These are phyloP conservation scores for Carposina sasakii DNA, from an alignment of 1,140 invertebrate genomes.

Conservation along the genomic window DNA sequence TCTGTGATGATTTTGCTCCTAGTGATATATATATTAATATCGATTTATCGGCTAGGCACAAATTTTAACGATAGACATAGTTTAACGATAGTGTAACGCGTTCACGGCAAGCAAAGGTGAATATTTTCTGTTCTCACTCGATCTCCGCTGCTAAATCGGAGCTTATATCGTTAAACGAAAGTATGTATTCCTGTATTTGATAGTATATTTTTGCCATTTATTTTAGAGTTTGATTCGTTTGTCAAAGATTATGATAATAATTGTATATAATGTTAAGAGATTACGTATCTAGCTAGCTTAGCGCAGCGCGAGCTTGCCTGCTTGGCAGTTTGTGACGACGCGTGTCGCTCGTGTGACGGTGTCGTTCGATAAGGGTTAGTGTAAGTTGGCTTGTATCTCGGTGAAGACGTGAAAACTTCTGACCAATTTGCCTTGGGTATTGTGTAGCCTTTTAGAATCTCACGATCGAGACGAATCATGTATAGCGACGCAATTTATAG, in stretches of 20 bases:
- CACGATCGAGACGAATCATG: conserved; percentile 62
- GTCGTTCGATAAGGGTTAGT: conserved; percentile 52
- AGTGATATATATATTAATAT: conserved; percentile 43
- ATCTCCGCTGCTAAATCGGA: too few relatives aligned
- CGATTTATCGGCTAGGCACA: conserved; percentile 47
- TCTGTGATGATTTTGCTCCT: conserved; percentile 65
- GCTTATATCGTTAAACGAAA: too few relatives aligned
- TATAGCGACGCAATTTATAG: conserved; percentile 59
- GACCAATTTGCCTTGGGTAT: conserved; percentile 68
- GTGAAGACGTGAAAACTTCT: conserved; percentile 57
- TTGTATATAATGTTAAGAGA: conserved; percentile 59
- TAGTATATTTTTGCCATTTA: conserved; percentile 56
- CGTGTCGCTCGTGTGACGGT: neutral
- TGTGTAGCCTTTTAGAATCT: conserved; percentile 61
- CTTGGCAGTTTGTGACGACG: conserved; percentile 47
- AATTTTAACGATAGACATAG: conserved; percentile 36
- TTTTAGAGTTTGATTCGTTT: conserved; percentile 42
- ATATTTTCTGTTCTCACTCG: too few relatives aligned
- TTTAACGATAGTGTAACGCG: conserved; percentile 10
- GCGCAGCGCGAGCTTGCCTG: conserved; percentile 54
- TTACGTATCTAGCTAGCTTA: conserved; percentile 44
- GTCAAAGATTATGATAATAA: conserved; percentile 38
- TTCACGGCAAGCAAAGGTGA: too few relatives aligned
- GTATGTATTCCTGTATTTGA: conserved; percentile 44
- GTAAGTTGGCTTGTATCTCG: conserved; percentile 64